These are phyloP conservation scores for Danio tinwini DNA, from an alignment of 2,797 vertebrate genomes.

Conservation along the genomic window DNA sequence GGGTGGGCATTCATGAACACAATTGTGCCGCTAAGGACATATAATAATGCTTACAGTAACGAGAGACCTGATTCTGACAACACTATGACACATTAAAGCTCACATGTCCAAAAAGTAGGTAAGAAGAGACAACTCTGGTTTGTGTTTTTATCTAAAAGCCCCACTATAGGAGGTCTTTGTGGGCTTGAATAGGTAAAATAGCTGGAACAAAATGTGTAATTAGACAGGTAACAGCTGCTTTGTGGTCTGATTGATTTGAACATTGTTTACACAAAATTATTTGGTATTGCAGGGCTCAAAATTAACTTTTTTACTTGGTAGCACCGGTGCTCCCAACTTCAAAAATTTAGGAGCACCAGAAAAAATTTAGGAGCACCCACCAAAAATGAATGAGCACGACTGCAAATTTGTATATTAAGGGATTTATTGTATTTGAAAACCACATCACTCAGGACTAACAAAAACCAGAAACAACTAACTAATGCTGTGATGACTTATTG, in stretches of 20 bases:
- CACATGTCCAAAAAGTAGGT: neutral
- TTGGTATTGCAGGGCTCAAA: too few relatives aligned
- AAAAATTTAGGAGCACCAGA: too few relatives aligned
- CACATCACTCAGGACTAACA: too few relatives aligned
- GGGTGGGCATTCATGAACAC: constrained; percentile 60
- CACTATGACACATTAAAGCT: neutral
- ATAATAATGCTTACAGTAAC: constrained; percentile 58
- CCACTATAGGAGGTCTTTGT: neutral
- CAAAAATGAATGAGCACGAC: too few relatives aligned
- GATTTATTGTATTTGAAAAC: too few relatives aligned
- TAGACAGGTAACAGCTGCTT: neutral
- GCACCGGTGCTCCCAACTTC: too few relatives aligned
- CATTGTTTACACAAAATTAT: neutral
- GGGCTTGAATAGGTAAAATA: neutral
- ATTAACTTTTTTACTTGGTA: too few relatives aligned
- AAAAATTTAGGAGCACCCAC: too few relatives aligned
- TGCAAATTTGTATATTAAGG: too few relatives aligned
- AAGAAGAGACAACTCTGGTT: neutral
- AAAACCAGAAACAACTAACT: too few relatives aligned
- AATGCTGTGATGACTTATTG: too few relatives aligned
- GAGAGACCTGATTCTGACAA: constrained; percentile 36
- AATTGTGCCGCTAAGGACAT: constrained; percentile 50
- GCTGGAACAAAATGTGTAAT: neutral
- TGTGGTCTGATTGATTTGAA: neutral
- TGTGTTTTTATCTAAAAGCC: neutral